Base-by-base conservation (phyloP, 2,113 vertebrate genomes). In the Urocolius indicus region DNA sequence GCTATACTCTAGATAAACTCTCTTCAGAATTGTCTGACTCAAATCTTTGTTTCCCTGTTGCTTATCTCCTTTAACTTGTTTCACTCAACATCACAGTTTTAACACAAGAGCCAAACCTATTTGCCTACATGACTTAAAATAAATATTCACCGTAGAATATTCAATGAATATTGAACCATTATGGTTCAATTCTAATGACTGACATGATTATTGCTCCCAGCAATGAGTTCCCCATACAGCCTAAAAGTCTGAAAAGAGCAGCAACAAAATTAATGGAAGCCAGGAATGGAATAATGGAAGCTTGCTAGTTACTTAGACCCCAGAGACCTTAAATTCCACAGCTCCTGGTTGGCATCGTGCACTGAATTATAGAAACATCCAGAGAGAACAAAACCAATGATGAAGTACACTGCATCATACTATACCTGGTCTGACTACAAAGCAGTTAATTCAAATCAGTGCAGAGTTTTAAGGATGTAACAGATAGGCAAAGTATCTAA, bases 261-360 rank as follows among this genome's bases (percentile, higher is more conserved):
- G 57, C 66, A 87, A n/a, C 43, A 91, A 93, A 79, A 76, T 87
- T 79, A 89, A 91, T 48, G 66, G 87, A 94, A 87, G 58, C 86
- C 52, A 89, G 45, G 52, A 79, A 89, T 38, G 36, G 48, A 91
- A 91, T 48, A 87, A 86, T 49, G 58, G 67, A 72, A 73, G 54
- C 73, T 52, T 90, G 34, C 84, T 88, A 92, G 89, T 52, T 89
- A 84, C 55, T 91, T 45, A 85, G 45, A 78, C 82, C 49, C 66
- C 67, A 62, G 63, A 89, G 90, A 93, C 58, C 67, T 68, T 27
- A 46, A 90, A 93, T 85, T 93, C 66, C 84, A 73, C 41, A 73
- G 57, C 20, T 95, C 34, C 79, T 90, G 32, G 41, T 21, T 57
- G 80, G 76, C 76, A 72, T 57, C 36, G 24, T 52, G 82, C 18